Evolutionary conservation across 2,113 vertebrate genomes (phyloP).

Genomic region (Phodopus roborovskii): DNA sequence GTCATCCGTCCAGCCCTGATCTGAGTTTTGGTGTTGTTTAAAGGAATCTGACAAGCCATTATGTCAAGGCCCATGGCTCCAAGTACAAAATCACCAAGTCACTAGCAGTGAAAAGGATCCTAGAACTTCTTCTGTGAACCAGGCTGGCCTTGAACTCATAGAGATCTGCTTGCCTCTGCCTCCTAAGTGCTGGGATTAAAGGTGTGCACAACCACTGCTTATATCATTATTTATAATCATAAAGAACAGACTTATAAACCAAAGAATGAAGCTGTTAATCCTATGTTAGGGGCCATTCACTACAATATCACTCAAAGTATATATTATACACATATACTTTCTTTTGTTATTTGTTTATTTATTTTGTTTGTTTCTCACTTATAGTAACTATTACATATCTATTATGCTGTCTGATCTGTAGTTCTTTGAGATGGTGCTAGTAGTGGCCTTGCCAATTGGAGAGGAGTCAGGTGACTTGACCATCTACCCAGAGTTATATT

Average conservation of each 20-base stretch:
- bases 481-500: background rate
- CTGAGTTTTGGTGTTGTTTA: background rate
- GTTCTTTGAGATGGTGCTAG: background rate
- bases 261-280: constrained; percentile 26
- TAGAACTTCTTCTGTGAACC: background rate
- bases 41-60: background rate
- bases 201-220: background rate
- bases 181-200: background rate
- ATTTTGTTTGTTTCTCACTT: background rate
- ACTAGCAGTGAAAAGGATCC: background rate
- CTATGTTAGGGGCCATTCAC: constrained; percentile 6
- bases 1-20: no score
- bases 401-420: background rate
- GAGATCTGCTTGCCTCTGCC: background rate
- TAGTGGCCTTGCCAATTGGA: background rate
- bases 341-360: no score
- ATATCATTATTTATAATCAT: constrained; percentile 9
- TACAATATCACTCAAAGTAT: constrained; percentile 30
- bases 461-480: background rate
- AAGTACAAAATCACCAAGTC: constrained; percentile 19
- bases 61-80: background rate
- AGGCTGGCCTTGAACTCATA: background rate
- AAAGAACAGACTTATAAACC: constrained; percentile 8
- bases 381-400: background rate
- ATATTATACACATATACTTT: background rate